Evolutionary conservation across 1,140 invertebrate species (phyloP), one percentile per base, ranked within the genome.

Genomic region (Calosoma granatense): DNA sequence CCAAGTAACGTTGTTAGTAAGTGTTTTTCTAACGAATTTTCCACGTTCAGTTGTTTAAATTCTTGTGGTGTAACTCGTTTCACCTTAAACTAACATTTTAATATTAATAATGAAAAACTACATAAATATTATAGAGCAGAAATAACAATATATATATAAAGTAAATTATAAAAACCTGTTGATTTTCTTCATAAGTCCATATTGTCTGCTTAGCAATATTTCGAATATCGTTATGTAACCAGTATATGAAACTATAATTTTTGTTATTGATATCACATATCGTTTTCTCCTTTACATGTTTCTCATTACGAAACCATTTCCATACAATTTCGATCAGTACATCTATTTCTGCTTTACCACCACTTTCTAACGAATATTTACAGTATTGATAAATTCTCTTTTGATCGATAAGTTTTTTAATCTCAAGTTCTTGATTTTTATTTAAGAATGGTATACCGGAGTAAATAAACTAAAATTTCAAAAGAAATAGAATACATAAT

Each of bases 381-480:
- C 1, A 19, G 61, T 56, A 52, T 62, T 15, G 1, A 72, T 22
- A 71, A 20, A 0, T 59, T 39, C 2, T 47, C 36, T 36, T 21
- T 20, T 22, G 63, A 39, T 23, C 43, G 12, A 19, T 51, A 70
- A 79, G 78, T 19, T 77, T 57, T 52, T 65, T 68, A 11, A 84
- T 59, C 52, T 66, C 57, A 1, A 65, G 60, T 63, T 81, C 78
- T 64, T 84, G 81, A 4, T 60, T 60, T 62, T 78, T 73, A 66
- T 82, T 82, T 1, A 88, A 60, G 63, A 80, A 88, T 4, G 83
- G 76, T 53, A 88, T 76, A 23, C 86, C 85, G 57, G 81, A 71
- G 67, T 83, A 82, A 21, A 74, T 72, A 63, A 84, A 79, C 86
- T 88, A 69, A 55, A 79, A 76, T 61, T 58, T 60, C 62, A 61